phyloP scores from a whole-genome alignment of 2,797 vertebrate species.

The Scomberomorus guttatus region DNA sequence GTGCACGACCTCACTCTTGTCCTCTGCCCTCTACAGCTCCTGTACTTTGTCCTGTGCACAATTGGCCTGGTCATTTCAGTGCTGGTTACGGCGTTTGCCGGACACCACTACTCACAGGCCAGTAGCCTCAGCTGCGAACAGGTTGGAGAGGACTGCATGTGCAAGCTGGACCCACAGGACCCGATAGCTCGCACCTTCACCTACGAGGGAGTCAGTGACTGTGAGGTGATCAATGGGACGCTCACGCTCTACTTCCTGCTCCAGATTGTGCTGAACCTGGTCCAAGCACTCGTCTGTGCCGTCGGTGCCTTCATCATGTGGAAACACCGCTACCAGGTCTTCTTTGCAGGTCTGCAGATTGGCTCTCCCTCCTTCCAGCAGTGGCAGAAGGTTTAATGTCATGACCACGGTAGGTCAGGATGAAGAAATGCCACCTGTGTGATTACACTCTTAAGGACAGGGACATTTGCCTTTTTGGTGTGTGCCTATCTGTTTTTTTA shows the following conservation, averaged over 20 bases:
- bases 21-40: slow-evolving; percentile 83
- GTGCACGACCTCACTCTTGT: neutral
- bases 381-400: slow-evolving; percentile 83
- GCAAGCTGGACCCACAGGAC: slow-evolving; percentile 87
- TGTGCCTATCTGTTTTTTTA: slow-evolving; percentile 46
- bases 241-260: slow-evolving; percentile 90
- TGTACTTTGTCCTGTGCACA: slow-evolving; percentile 92
- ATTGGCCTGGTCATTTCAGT: slow-evolving; percentile 89
- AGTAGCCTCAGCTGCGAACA: slow-evolving; percentile 83
- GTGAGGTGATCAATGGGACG: slow-evolving; percentile 83
- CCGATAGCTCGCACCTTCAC: slow-evolving; percentile 91
- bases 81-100: slow-evolving; percentile 90
- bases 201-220: slow-evolving; percentile 88
- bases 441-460: slow-evolving; percentile 15
- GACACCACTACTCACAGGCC: slow-evolving; percentile 89
- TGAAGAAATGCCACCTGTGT: neutral
- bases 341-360: slow-evolving; percentile 90
- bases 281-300: slow-evolving; percentile 89
- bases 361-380: slow-evolving; percentile 67
- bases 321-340: slow-evolving; percentile 97
- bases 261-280: slow-evolving; percentile 92
- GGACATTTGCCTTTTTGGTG: slow-evolving; percentile 20
- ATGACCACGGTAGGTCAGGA: slow-evolving; percentile 18
- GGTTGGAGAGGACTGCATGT: slow-evolving; percentile 82
- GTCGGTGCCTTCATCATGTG: slow-evolving; percentile 93